A percentile compares a stretch with the other conserved stretches of the same genome.
Evolutionary conservation across 2,113 vertebrate genomes (phyloP).

Genomic region (Macquaria ambigua): DNA sequence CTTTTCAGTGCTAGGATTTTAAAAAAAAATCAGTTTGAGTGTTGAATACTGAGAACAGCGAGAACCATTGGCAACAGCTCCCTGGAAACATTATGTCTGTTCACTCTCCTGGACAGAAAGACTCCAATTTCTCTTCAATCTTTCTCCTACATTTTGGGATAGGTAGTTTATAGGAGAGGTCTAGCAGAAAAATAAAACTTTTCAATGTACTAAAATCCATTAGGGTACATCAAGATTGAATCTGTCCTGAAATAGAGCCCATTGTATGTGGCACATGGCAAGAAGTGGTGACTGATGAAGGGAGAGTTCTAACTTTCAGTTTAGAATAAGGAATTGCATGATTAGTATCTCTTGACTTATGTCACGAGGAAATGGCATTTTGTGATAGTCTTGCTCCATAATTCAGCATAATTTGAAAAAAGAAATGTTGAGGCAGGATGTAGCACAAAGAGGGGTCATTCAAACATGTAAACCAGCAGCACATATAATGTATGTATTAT

Average conservation of each 20-base stretch:
- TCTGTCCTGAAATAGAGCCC: not conserved
- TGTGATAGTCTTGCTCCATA: not conserved
- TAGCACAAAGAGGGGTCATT: too few species aligned
- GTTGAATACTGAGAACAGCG: not conserved
- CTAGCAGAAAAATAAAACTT: constrained; percentile 14
- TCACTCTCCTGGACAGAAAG: not conserved
- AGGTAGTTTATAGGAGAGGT: not conserved
- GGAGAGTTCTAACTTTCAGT: not conserved
- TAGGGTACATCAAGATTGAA: not conserved
- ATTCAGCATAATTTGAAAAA: too few species aligned
- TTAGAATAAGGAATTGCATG: not conserved
- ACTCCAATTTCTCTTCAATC: not conserved
- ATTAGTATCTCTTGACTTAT: not conserved
- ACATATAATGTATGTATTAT: too few species aligned
- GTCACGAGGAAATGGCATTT: not conserved
- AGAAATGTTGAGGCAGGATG: too few species aligned
- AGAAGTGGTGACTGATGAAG: not conserved
- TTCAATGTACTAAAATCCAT: not conserved
- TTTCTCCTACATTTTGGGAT: not conserved
- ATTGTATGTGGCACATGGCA: not conserved
- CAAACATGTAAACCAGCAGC: too few species aligned
- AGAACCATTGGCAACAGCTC: not conserved
- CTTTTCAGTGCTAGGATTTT: not conserved
- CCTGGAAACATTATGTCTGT: not conserved
- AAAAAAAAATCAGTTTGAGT: not conserved